Evolutionary conservation across 2,113 vertebrate genomes (phyloP).

Genomic region (Pampusana beccarii): DNA sequence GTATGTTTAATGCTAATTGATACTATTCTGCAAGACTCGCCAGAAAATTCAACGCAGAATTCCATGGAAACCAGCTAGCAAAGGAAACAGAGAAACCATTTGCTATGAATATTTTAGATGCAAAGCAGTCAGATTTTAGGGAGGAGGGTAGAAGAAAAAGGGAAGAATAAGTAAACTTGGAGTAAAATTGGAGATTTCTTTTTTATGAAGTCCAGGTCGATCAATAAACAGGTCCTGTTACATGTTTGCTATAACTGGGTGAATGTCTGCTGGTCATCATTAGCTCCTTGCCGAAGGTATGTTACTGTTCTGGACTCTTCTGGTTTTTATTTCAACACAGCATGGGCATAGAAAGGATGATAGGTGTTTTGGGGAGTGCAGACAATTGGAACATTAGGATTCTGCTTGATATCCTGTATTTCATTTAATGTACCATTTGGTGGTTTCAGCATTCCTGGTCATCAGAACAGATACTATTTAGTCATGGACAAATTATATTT

Average conservation of each 20-base stretch:
- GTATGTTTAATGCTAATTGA: not conserved
- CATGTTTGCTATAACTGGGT: not conserved
- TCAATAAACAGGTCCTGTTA: not conserved
- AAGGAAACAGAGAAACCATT: not conserved
- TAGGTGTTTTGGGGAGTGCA: not conserved
- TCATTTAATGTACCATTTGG: not conserved
- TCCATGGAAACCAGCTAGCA: not conserved
- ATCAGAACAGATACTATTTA: not conserved
- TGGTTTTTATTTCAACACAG: not conserved
- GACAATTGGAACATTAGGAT: not conserved
- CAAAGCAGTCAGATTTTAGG: not conserved
- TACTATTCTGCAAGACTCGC: not conserved
- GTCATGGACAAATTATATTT: not conserved
- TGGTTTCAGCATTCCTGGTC: not conserved
- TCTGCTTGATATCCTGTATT: not conserved
- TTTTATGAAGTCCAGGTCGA: accelerated
- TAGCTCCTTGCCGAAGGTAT: not conserved
- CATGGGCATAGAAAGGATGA: not conserved
- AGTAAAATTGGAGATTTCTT: not conserved
- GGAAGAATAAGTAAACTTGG: not conserved
- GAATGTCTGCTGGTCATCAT: not conserved
- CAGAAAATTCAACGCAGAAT: not conserved
- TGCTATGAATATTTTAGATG: not conserved
- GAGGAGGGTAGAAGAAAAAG: not conserved
- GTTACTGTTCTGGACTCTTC: not conserved